A percentile compares a stretch with the other conserved stretches of the same genome.
Evolutionary conservation across 2,113 vertebrate genomes (phyloP).

Genomic region (Toxostoma redivivum): DNA sequence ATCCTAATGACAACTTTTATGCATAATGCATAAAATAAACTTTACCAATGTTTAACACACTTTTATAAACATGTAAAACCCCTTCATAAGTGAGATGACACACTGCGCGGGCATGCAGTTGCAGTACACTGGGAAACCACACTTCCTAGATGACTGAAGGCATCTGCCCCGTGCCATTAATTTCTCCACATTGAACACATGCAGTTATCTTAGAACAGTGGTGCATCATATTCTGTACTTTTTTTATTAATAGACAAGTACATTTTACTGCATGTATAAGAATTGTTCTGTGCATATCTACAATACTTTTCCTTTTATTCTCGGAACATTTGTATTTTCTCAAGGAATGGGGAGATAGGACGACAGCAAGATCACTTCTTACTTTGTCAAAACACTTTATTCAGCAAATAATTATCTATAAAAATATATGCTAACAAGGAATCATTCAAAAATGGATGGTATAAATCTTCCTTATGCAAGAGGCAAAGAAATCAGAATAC

Average conservation of each 20-base stretch:
- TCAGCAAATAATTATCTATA: slow-evolving; percentile 62
- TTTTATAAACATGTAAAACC: slow-evolving; percentile 73
- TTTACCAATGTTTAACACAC: slow-evolving; percentile 75
- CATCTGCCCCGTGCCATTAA: slow-evolving; percentile 50
- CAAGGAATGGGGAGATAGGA: not conserved
- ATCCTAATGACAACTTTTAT: slow-evolving; percentile 79
- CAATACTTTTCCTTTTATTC: slow-evolving; percentile 29
- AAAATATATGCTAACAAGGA: slow-evolving; percentile 60
- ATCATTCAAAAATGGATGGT: slow-evolving; percentile 69
- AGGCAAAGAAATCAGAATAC: slow-evolving; percentile 73
- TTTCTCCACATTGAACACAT: slow-evolving; percentile 45
- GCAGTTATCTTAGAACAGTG: slow-evolving; percentile 36
- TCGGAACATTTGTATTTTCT: slow-evolving; percentile 32
- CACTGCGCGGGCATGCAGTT: slow-evolving; percentile 47
- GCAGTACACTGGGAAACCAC: slow-evolving; percentile 17
- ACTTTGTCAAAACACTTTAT: slow-evolving; percentile 35
- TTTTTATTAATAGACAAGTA: slow-evolving; percentile 40
- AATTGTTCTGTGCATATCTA: slow-evolving; percentile 34
- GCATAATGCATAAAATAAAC: slow-evolving; percentile 81
- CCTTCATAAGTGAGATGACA: slow-evolving; percentile 65
- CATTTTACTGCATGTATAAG: slow-evolving; percentile 44
- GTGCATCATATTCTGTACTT: slow-evolving; percentile 26
- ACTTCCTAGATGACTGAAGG: slow-evolving; percentile 24
- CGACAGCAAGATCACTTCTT: slow-evolving; percentile 19
- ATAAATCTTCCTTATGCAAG: slow-evolving; percentile 73